These are phyloP conservation scores for Gila orcuttii DNA, from an alignment of 2,113 vertebrate genomes.

Conservation along the genomic window DNA sequence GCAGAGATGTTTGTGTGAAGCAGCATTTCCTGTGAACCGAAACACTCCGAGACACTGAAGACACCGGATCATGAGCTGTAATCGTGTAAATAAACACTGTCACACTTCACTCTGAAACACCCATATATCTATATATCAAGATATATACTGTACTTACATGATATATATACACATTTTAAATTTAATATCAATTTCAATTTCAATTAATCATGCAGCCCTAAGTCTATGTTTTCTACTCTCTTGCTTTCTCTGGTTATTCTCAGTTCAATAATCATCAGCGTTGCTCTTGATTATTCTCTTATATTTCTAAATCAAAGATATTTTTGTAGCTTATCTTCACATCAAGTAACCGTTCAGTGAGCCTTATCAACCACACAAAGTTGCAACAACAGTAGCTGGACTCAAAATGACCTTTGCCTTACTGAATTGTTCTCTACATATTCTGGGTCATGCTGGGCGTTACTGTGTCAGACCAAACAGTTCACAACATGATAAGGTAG, in stretches of 20 bases:
- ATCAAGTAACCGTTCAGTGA: background rate
- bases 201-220: background rate
- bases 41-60: background rate
- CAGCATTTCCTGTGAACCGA: background rate
- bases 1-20: background rate
- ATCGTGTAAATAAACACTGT: background rate
- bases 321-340: conserved; percentile 23
- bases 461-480: conserved; percentile 12
- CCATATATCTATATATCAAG: background rate
- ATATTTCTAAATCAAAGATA: background rate
- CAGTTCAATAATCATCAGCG: background rate
- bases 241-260: background rate
- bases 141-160: no score
- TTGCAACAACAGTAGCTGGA: conserved; percentile 33
- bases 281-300: background rate
- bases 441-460: conserved; percentile 17
- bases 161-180: no score
- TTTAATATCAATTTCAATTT: no score
- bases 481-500: conserved; percentile 16
- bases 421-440: conserved; percentile 25
- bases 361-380: conserved; percentile 20
- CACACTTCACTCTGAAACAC: conserved; percentile 1
- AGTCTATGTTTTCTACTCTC: background rate
- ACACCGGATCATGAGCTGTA: background rate
- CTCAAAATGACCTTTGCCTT: conserved; percentile 33